These are phyloP conservation scores for Sceloporus undulatus DNA, from an alignment of 2,113 vertebrate species.

Conservation along the genomic window DNA sequence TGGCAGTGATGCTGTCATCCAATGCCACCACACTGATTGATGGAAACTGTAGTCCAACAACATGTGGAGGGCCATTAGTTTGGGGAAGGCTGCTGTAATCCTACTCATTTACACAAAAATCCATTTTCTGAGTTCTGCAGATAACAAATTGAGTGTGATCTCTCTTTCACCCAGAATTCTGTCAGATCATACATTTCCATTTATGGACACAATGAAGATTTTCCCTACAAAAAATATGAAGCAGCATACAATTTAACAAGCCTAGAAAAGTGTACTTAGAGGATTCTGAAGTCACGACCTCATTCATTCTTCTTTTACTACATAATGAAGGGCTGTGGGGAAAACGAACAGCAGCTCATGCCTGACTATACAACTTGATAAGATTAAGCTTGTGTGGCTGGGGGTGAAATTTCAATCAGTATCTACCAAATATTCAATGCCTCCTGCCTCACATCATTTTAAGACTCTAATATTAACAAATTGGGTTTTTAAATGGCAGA, in stretches of 20 bases:
- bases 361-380: background rate
- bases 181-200: background rate
- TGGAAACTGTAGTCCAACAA: background rate
- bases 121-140: background rate
- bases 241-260: background rate
- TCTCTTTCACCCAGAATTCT: background rate
- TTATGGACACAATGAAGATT: background rate
- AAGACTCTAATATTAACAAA: background rate
- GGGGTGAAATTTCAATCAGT: background rate
- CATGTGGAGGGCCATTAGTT: background rate
- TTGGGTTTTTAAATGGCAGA: background rate
- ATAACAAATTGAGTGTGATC: background rate
- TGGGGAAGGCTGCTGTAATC: background rate
- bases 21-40: background rate
- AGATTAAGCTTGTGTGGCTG: background rate
- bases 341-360: background rate
- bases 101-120: conserved; percentile 10
- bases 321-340: background rate
- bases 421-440: background rate
- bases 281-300: background rate
- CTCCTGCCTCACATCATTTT: background rate
- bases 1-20: background rate
- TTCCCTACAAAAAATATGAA: background rate
- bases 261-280: background rate
- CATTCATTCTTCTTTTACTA: background rate